Conservation (phyloP, 2,113 vertebrate species). For the Polyodon spathula region DNA sequence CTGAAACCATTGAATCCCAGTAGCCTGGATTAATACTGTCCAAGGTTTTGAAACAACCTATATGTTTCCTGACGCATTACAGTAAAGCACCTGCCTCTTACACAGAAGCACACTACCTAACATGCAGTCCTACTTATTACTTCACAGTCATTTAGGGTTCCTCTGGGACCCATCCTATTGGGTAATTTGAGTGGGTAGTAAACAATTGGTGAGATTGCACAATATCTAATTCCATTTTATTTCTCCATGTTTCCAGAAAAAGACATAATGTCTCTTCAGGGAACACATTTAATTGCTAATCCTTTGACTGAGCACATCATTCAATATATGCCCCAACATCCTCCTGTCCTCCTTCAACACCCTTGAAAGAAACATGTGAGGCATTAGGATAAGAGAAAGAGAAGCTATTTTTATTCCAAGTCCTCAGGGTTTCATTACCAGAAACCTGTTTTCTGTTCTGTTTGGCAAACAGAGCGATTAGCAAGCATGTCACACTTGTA, state of each 20-base stretch:
- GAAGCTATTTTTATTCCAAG: neutral
- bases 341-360: neutral
- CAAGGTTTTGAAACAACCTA: too few species aligned
- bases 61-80: too few species aligned
- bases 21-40: too few species aligned
- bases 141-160: too few species aligned
- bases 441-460: neutral
- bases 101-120: too few species aligned
- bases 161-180: neutral
- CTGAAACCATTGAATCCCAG: too few species aligned
- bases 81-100: too few species aligned
- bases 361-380: neutral
- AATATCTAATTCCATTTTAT: slow-evolving; percentile 16
- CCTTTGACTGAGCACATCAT: neutral
- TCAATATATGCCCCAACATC: neutral
- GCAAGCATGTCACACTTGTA: neutral
- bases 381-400: neutral
- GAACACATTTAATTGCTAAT: slow-evolving; percentile 16
- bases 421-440: neutral
- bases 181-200: neutral
- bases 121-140: too few species aligned
- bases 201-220: neutral
- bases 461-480: neutral
- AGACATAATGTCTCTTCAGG: slow-evolving; percentile 4
- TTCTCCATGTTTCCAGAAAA: slow-evolving; percentile 7